These are phyloP conservation scores for roundworm (Caenorhabditis elegans) DNA, from an alignment of 1,140 invertebrate species.

Conservation along the genomic window DNA sequence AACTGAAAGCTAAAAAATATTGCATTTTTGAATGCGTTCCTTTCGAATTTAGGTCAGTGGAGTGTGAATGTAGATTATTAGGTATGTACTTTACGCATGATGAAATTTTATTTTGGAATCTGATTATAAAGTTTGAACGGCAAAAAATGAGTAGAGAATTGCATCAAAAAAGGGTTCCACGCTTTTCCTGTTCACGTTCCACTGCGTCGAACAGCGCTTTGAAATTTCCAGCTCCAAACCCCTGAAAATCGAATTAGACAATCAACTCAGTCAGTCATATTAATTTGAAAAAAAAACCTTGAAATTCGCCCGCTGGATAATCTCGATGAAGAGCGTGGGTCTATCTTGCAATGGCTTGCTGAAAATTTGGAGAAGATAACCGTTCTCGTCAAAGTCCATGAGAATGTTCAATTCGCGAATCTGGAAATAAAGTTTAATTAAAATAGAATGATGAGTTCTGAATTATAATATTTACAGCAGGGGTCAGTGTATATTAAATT, in stretches of 20 bases:
- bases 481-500: too few species aligned
- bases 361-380: conserved; percentile 96
- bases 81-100: not conserved
- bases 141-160: not conserved
- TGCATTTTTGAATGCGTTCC: too few species aligned
- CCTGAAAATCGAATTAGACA: too few species aligned
- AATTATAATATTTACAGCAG: too few species aligned
- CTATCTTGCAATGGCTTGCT: conserved; percentile 96
- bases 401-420: conserved; percentile 84
- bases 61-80: too few species aligned
- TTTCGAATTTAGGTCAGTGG: too few species aligned
- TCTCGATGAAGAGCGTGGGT: conserved; percentile 92
- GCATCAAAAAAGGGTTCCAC: conserved; percentile 47
- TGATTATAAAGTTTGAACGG: not conserved
- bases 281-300: too few species aligned
- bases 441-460: not conserved
- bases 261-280: too few species aligned
- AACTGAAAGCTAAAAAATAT: too few species aligned
- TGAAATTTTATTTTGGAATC: not conserved
- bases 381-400: conserved; percentile 95
- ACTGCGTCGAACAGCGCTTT: conserved; percentile 97
- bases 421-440: conserved; percentile 45
- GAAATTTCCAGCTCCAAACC: conserved; percentile 98
- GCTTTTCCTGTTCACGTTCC: conserved; percentile 80
- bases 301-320: conserved; percentile 88